phyloP scores from a whole-genome alignment of 2,888 invertebrate genomes.

The Cecidostiba fungosa region DNA sequence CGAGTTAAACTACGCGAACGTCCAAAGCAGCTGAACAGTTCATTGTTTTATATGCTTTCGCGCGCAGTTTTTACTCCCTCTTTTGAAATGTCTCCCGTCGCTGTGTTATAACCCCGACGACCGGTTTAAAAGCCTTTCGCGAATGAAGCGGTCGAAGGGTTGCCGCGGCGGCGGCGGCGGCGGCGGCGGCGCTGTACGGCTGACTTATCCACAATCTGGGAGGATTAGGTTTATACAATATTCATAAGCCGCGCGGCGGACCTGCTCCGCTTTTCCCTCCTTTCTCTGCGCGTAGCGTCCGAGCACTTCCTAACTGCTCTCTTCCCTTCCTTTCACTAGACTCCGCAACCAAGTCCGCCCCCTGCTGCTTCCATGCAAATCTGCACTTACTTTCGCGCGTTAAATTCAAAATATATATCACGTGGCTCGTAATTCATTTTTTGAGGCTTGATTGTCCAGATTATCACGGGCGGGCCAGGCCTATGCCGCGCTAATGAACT shows the following conservation, averaged over 20 bases:
- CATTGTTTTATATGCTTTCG: conserved; percentile 21
- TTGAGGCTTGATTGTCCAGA: conserved; percentile 42
- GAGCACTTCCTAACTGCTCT: conserved; percentile 60
- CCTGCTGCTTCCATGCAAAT: conserved; percentile 51
- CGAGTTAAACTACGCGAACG: neutral
- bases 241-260: conserved; percentile 74
- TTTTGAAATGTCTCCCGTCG: conserved; percentile 56
- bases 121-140: conserved; percentile 67
- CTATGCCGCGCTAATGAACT: conserved; percentile 39
- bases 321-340: conserved; percentile 46
- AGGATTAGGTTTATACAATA: conserved; percentile 78
- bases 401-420: conserved; percentile 57
- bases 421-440: conserved; percentile 50
- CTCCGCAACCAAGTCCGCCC: neutral
- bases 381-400: conserved; percentile 43
- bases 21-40: neutral
- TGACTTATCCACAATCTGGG: conserved; percentile 77
- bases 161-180: no score
- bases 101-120: conserved; percentile 2
- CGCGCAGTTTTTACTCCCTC: conserved; percentile 33
- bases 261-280: conserved; percentile 62
- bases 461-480: conserved; percentile 26
- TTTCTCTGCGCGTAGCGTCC: conserved; percentile 47
- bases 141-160: conserved; percentile 66
- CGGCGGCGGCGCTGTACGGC: conserved; percentile 67